Evolutionary conservation across 1,140 invertebrate genomes (phyloP).

Genomic region (Portunus trituberculatus): DNA sequence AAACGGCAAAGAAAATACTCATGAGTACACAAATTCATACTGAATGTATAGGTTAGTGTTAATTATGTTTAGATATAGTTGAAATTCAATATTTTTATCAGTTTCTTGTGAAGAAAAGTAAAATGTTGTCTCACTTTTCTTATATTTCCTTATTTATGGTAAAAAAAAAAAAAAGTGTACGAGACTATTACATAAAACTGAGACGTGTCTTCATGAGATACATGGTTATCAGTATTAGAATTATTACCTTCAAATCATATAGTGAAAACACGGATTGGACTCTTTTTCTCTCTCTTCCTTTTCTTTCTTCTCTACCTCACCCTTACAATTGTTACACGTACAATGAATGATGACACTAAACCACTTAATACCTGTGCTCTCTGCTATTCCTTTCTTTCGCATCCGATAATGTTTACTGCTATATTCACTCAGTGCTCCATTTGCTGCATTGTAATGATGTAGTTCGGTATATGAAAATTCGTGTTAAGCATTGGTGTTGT

Average conservation of each 20-base stretch:
- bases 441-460: too few species aligned
- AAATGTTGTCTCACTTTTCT: not conserved
- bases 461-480: too few species aligned
- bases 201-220: not conserved
- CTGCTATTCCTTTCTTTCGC: too few species aligned
- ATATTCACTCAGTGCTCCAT: too few species aligned
- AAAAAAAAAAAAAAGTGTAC: constrained; percentile 22
- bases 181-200: constrained; percentile 36
- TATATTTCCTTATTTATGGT: too few species aligned
- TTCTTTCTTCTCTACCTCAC: too few species aligned
- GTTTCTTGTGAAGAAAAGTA: not conserved
- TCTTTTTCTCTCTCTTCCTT: not conserved
- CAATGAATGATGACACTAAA: too few species aligned
- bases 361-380: too few species aligned
- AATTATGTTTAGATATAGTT: not conserved
- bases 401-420: too few species aligned
- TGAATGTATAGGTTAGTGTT: not conserved
- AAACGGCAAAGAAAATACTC: constrained; percentile 49
- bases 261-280: not conserved
- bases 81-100: too few species aligned
- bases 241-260: not conserved
- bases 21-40: not conserved
- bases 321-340: too few species aligned
- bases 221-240: constrained; percentile 26
- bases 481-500: too few species aligned